Evolutionary conservation across 2,797 vertebrate genomes (phyloP).

Genomic region (Masticophis lateralis): DNA sequence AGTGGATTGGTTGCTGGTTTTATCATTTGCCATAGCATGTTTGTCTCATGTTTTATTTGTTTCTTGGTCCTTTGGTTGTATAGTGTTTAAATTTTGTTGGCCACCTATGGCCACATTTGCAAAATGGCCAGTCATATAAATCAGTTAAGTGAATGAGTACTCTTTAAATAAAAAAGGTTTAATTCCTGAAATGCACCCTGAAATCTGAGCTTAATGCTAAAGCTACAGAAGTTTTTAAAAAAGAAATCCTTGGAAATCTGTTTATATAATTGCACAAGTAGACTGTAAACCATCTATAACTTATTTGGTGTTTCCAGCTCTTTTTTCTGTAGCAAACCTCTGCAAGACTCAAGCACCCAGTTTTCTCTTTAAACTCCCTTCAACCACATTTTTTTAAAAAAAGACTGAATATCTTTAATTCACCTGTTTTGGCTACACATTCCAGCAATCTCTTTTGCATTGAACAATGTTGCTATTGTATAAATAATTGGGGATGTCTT

Average conservation of each 20-base stretch:
- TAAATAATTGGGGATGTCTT: accelerated
- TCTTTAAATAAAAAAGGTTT: background rate
- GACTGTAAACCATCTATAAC: background rate
- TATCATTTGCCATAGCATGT: background rate
- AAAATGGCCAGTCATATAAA: background rate
- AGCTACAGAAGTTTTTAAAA: background rate
- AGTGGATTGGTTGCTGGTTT: background rate
- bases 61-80: background rate
- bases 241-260: background rate
- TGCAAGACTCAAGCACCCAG: background rate
- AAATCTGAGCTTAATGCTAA: background rate
- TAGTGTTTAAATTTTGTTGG: background rate
- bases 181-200: background rate
- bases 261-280: background rate
- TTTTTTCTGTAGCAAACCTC: background rate
- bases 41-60: background rate
- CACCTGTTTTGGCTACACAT: background rate
- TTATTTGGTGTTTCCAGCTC: background rate
- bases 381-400: background rate
- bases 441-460: background rate
- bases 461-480: background rate
- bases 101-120: background rate
- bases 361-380: background rate
- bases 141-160: background rate
- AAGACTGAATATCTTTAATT: background rate